These are phyloP conservation scores for Asarcornis scutulata DNA, from an alignment of 2,113 vertebrate genomes.

Conservation along the genomic window DNA sequence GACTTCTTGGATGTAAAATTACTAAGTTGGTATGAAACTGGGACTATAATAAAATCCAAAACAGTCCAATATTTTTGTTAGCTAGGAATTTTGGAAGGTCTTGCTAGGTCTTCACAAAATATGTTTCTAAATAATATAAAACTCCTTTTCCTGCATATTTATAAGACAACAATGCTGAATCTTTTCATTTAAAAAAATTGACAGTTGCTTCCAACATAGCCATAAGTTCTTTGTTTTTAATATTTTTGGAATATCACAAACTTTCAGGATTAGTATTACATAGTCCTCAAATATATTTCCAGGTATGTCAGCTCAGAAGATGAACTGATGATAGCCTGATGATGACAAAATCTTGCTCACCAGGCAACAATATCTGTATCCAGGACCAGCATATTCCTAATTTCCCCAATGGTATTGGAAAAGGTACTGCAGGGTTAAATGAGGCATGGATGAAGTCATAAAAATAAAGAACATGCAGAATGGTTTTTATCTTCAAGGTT, in stretches of 20 bases:
- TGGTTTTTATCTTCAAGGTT: neutral
- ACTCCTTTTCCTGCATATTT: neutral
- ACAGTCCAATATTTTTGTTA: neutral
- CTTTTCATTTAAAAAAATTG: neutral
- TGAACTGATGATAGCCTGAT: neutral
- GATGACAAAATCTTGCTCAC: neutral
- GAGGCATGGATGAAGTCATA: neutral
- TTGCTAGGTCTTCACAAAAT: neutral
- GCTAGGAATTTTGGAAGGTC: neutral
- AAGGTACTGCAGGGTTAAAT: neutral
- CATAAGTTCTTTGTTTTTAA: neutral
- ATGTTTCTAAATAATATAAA: neutral
- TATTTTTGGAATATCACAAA: neutral
- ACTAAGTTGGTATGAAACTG: neutral
- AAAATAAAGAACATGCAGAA: neutral
- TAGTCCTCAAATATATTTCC: neutral
- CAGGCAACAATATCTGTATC: neutral
- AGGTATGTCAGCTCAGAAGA: neutral
- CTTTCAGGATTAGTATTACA: neutral
- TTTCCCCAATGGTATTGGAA: neutral
- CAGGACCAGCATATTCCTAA: neutral
- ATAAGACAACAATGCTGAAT: fast-evolving
- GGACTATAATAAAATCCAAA: neutral
- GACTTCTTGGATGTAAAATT: neutral
- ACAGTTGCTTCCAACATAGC: neutral